phyloP scores from a whole-genome alignment of 2,888 invertebrate genomes.

The Tuta absoluta region DNA sequence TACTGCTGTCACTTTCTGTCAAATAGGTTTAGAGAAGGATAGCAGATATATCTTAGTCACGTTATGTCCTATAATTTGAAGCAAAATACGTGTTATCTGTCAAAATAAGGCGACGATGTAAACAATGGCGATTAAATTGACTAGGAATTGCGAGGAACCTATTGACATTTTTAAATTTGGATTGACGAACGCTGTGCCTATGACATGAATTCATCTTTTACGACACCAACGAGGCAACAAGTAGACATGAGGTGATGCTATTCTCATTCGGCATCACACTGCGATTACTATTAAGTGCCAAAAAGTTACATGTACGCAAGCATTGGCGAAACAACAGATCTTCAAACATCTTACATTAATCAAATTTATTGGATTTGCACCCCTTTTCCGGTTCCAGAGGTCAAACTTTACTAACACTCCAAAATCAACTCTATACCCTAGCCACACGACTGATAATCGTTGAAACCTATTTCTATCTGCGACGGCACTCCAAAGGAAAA shows the following conservation, averaged over 20 bases:
- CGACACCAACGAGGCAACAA: not conserved
- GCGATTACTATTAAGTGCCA: slow-evolving; percentile 33
- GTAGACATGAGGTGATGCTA: not conserved
- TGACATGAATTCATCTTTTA: no score
- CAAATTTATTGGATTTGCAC: slow-evolving; percentile 56
- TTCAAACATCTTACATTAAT: slow-evolving; percentile 47
- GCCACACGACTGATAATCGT: slow-evolving; percentile 32
- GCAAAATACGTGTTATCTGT: no score
- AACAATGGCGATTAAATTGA: no score
- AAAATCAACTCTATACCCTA: slow-evolving; percentile 26
- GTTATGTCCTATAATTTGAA: no score
- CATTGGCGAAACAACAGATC: slow-evolving; percentile 21
- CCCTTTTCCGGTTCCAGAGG: slow-evolving; percentile 57
- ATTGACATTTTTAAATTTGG: no score
- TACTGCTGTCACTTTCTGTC: no score
- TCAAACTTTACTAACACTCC: slow-evolving; percentile 39
- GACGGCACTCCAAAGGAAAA: slow-evolving; percentile 29
- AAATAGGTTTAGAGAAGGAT: no score
- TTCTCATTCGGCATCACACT: slow-evolving; percentile 28
- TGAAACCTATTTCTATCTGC: slow-evolving; percentile 28
- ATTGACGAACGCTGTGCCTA: no score
- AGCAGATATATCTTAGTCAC: no score
- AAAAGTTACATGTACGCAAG: slow-evolving; percentile 10
- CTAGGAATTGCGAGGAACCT: no score
- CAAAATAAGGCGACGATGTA: no score